These are phyloP conservation scores for Eolophus roseicapilla DNA, from an alignment of 2,113 vertebrate species.

Conservation along the genomic window DNA sequence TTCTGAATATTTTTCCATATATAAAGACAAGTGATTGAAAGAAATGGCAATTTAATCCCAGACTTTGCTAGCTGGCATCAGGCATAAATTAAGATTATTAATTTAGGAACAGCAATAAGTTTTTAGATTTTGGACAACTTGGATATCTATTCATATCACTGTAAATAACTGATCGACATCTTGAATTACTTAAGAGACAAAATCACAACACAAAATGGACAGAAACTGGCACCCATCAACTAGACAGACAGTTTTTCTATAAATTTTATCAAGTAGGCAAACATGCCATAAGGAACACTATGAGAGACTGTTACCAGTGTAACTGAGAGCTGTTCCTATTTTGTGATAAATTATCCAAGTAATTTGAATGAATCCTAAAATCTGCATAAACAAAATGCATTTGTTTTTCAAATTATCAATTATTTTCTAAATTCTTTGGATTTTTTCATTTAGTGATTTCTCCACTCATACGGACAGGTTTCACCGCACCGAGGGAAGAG, in stretches of 20 bases:
- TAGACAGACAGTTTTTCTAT: background rate
- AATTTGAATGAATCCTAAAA: background rate
- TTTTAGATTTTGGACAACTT: background rate
- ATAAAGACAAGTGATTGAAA: background rate
- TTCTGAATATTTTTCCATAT: conserved; percentile 11
- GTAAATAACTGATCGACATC: background rate
- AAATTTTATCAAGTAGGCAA: background rate
- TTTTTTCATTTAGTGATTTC: background rate
- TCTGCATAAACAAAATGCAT: background rate
- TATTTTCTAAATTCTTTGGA: background rate
- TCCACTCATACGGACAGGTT: background rate
- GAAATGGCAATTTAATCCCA: conserved; percentile 4
- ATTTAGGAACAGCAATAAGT: background rate
- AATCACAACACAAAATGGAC: background rate
- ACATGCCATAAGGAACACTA: background rate
- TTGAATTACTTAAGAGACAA: background rate
- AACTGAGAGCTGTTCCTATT: background rate
- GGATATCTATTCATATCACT: background rate
- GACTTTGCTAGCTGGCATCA: background rate
- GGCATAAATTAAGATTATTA: background rate
- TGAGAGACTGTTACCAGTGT: background rate
- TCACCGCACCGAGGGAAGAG: background rate
- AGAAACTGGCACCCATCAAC: background rate
- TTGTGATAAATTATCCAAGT: background rate
- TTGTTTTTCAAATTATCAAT: background rate